phyloP scores from a whole-genome alignment of 2,888 invertebrate species.

The Coecobrya sp. region DNA sequence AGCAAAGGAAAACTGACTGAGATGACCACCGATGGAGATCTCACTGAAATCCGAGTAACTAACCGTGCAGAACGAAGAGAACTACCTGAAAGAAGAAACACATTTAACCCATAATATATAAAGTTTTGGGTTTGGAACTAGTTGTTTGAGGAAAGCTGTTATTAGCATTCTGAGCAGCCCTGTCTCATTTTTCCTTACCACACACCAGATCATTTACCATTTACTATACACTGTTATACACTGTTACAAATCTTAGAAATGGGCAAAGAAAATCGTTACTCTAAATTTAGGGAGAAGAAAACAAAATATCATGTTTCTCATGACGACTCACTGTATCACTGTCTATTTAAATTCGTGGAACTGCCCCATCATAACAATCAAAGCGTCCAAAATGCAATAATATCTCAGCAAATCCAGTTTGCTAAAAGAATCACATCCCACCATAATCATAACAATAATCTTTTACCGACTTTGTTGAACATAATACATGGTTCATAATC shows the following conservation, averaged over 20 bases:
- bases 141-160: not conserved
- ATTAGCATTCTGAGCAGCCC: not conserved
- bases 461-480: not conserved
- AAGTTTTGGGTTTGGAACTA: not conserved
- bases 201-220: not conserved
- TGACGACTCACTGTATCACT: too few relatives aligned
- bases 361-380: not conserved
- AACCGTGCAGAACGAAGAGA: not conserved
- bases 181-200: too few relatives aligned
- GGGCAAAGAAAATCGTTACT: not conserved
- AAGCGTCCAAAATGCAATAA: not conserved
- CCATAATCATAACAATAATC: not conserved
- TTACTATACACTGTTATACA: not conserved
- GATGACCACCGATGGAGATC: conserved; percentile 57
- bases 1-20: conserved; percentile 18
- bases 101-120: not conserved
- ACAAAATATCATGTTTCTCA: not conserved
- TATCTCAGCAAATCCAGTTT: not conserved
- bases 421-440: not conserved
- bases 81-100: not conserved
- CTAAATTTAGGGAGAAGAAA: conserved; percentile 13
- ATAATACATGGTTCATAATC: not conserved
- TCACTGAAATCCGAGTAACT: not conserved
- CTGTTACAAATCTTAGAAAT: not conserved
- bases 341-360: not conserved